Evolutionary conservation across 2,113 vertebrate species (phyloP).

Genomic region (Cygnus atratus): DNA sequence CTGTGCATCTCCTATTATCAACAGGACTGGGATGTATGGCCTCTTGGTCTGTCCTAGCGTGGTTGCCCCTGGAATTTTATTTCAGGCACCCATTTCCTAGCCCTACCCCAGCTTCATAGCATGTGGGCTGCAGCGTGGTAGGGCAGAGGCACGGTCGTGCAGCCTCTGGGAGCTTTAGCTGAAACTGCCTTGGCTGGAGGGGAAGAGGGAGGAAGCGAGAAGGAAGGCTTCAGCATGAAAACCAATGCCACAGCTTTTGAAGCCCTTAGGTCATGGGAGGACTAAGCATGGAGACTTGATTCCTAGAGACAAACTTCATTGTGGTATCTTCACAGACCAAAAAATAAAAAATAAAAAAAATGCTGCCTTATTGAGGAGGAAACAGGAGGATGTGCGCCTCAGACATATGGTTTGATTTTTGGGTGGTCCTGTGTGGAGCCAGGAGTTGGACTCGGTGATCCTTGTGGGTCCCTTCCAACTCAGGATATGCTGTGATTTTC

Average conservation of each 20-base stretch:
- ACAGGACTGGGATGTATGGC: not conserved
- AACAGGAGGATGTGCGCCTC: not conserved
- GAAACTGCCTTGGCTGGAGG: not conserved
- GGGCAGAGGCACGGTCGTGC: too few species aligned
- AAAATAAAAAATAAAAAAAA: not conserved
- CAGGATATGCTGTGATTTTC: not conserved
- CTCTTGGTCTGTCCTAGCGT: not conserved
- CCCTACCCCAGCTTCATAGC: too few species aligned
- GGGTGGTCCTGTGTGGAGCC: not conserved
- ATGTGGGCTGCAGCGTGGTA: not conserved
- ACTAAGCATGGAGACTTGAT: not conserved
- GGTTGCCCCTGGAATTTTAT: not conserved
- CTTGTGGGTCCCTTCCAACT: not conserved
- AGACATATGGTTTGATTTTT: not conserved
- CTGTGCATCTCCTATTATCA: too few species aligned
- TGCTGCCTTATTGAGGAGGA: not conserved
- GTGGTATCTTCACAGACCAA: not conserved
- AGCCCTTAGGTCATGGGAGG: not conserved
- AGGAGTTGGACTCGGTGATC: not conserved
- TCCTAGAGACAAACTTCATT: not conserved
- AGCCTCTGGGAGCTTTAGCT: not conserved
- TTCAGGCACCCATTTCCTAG: not conserved
- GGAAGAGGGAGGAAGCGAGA: not conserved
- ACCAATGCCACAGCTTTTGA: not conserved
- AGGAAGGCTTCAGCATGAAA: not conserved